Evolutionary conservation across 2,888 invertebrate species (phyloP).

Genomic region (Cheiracanthium punctorium): DNA sequence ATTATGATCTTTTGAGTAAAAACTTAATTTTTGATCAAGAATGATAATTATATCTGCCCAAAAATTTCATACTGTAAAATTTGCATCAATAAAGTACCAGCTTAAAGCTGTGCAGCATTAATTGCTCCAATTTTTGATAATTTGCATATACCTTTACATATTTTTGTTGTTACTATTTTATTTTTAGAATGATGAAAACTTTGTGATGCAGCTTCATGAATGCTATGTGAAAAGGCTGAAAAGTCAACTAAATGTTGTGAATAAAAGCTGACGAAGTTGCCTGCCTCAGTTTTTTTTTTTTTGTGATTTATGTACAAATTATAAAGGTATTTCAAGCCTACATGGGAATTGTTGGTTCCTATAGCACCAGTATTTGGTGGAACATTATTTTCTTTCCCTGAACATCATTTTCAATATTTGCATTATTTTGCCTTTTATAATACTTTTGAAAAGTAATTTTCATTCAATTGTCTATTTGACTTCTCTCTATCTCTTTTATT

Average conservation of each 20-base stretch:
- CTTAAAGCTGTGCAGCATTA: no score
- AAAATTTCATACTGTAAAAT: no score
- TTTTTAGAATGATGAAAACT: slow-evolving; percentile 85
- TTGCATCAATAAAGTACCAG: no score
- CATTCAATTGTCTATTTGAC: no score
- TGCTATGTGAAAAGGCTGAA: slow-evolving; percentile 85
- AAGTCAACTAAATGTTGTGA: slow-evolving; percentile 41
- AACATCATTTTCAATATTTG: background rate
- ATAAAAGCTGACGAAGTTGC: slow-evolving; percentile 33
- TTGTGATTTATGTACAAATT: slow-evolving; percentile 24
- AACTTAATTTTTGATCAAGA: no score
- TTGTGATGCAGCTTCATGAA: slow-evolving; percentile 91
- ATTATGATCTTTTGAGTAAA: no score
- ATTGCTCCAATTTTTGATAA: no score
- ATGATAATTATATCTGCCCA: no score
- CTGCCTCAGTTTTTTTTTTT: background rate
- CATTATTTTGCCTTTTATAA: background rate
- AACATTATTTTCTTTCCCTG: background rate
- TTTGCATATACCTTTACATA: no score
- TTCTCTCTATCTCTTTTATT: no score
- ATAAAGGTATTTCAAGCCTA: background rate
- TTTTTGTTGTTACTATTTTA: slow-evolving; percentile 48
- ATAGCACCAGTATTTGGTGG: slow-evolving; percentile 43
- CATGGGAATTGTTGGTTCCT: slow-evolving; percentile 46
- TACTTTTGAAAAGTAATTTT: background rate